Conservation (phyloP, 2,888 invertebrate genomes). For the Coremacera marginata region DNA sequence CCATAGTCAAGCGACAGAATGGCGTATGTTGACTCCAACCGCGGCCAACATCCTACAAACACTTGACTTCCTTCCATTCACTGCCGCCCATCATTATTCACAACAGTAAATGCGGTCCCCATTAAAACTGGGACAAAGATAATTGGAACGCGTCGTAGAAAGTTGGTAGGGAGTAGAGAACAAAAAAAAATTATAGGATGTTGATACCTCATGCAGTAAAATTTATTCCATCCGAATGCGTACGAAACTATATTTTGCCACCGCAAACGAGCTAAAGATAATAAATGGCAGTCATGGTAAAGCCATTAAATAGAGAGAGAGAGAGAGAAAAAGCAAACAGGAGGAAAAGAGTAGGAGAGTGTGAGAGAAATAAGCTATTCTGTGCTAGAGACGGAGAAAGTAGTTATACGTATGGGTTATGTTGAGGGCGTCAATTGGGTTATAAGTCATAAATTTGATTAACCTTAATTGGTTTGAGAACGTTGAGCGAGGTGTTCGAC, state of each 20-base stretch:
- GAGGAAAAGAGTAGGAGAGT: background rate
- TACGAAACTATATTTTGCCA: slow-evolving; percentile 17
- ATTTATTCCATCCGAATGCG: slow-evolving; percentile 40
- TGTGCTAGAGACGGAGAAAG: background rate
- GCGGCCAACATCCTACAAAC: background rate
- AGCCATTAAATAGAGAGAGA: background rate
- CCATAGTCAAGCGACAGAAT: slow-evolving; percentile 20
- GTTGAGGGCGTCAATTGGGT: slow-evolving; percentile 54
- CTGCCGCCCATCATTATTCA: background rate
- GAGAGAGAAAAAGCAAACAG: background rate
- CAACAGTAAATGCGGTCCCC: background rate
- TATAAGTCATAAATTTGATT: slow-evolving; percentile 67
- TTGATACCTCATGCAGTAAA: slow-evolving; percentile 2
- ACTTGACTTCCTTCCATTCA: background rate
- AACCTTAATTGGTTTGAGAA: slow-evolving; percentile 62
- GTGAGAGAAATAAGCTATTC: background rate
- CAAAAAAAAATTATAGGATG: background rate
- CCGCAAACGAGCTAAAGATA: slow-evolving; percentile 6
- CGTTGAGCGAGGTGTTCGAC: background rate
- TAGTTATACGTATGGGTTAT: background rate
- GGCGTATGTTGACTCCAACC: background rate
- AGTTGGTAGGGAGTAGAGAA: background rate
- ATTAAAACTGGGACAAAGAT: slow-evolving; percentile 24
- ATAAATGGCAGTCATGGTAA: background rate
- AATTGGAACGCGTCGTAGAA: background rate